Evolutionary conservation across 2,888 invertebrate species (phyloP), one percentile per base, ranked within the genome.

Genomic region (Cheilosia grossa): DNA sequence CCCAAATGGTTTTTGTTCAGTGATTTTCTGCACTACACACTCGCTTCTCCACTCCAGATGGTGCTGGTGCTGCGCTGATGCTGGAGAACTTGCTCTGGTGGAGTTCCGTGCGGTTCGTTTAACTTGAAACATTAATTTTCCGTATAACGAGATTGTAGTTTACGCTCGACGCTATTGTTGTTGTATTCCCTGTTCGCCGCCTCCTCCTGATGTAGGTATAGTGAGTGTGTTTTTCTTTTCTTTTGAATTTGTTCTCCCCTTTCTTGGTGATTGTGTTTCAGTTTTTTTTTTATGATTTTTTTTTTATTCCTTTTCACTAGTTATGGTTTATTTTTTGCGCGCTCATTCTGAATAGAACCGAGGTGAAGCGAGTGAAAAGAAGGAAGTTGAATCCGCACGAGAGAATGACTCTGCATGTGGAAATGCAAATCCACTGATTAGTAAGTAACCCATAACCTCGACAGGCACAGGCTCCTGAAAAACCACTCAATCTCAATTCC

Each of bases 91-190:
- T 58, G 58, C 58, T 64, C 27, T n/a, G 37, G 58, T 64, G 69
- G 67, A 53, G 82, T 67, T 82, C 30, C 80, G 21, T 81, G 72
- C 80, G 85, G 72, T 85, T 85, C 85, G 85, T 85, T 85, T 85
- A 81, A 85, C 85, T 72, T 72, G 81, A 77, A 85, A 85, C 85
- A 85, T 85, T 85, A 85, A 85, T 85, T 85, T 81, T 85, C 75
- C 75, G 75, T 85, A 85, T 81, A 85, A 85, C 80, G 70, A 81
- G 85, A 81, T 85, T 80, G 85, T 80, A 81, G 85, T 81, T 81
- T 81, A 85, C 72, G 80, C 72, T 77, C 72, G 44, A 37, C 67
- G 66, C 61, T 54, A 81, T 81, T 81, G 80, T 85, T 81, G 83
- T 79, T 80, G 80, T 53, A 53, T 63, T 75, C 63, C 70, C 70